phyloP scores from a whole-genome alignment of 2,888 invertebrate species.

The Drosophila helvetica region DNA sequence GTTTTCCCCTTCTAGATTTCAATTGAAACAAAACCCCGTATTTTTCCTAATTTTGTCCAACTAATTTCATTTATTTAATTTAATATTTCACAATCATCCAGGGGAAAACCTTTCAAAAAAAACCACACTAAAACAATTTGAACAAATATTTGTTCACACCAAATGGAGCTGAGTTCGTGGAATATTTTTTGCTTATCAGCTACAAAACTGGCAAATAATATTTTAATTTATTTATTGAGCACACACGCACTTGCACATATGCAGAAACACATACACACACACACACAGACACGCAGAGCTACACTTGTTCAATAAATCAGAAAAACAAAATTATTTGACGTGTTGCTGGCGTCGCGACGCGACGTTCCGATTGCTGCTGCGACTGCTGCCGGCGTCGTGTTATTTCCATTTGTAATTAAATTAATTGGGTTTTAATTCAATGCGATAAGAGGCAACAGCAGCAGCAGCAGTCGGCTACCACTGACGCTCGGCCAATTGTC shows the following conservation, averaged over 20 bases:
- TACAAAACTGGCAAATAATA: constrained; percentile 71
- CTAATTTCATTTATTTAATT: not conserved
- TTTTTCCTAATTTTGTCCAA: not conserved
- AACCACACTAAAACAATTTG: not conserved
- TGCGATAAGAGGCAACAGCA: constrained; percentile 55
- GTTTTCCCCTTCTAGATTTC: no score
- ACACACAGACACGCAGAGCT: constrained; percentile 16
- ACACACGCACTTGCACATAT: constrained; percentile 45
- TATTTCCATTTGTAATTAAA: constrained; percentile 83
- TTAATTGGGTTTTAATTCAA: constrained; percentile 83
- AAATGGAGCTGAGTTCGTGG: constrained; percentile 1
- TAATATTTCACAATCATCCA: not conserved
- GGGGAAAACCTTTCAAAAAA: not conserved
- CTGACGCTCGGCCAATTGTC: constrained; percentile 59
- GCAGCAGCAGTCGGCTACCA: constrained; percentile 14
- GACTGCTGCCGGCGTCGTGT: constrained; percentile 60
- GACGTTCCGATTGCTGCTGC: constrained; percentile 15
- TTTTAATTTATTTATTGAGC: constrained; percentile 74
- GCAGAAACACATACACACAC: constrained; percentile 22
- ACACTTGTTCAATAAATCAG: constrained; percentile 64
- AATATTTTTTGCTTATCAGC: constrained; percentile 56
- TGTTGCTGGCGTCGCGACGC: constrained; percentile 29
- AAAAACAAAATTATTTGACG: constrained; percentile 53
- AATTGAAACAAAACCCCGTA: not conserved
- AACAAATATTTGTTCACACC: constrained; percentile 9